phyloP scores from a whole-genome alignment of 2,797 vertebrate species.

The Buphagus erythrorhynchus region DNA sequence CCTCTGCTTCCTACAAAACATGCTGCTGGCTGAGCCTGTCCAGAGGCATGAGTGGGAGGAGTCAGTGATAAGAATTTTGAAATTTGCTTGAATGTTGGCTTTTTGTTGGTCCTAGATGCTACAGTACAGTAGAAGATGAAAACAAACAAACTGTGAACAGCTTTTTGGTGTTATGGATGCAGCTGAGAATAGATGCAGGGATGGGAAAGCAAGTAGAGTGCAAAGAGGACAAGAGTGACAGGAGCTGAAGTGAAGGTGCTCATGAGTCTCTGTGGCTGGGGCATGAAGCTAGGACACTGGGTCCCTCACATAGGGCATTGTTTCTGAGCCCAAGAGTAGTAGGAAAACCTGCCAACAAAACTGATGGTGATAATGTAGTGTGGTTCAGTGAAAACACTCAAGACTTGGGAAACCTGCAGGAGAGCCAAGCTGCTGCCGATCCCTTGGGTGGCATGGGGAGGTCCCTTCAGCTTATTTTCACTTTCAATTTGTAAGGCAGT shows the following conservation, averaged over 20 bases:
- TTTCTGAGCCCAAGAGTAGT: not conserved
- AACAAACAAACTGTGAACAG: not conserved
- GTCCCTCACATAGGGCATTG: accelerated
- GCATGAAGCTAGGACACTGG: not conserved
- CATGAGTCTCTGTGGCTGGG: not conserved
- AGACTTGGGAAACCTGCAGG: not conserved
- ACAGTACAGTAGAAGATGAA: not conserved
- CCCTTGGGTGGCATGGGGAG: accelerated
- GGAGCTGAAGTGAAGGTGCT: not conserved
- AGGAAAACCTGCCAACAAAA: not conserved
- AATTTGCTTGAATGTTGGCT: not conserved
- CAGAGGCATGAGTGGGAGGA: not conserved
- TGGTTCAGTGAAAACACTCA: not conserved
- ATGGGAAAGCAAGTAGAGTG: not conserved
- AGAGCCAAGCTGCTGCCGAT: not conserved
- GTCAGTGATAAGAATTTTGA: not conserved
- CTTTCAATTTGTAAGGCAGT: not conserved
- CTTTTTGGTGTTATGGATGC: not conserved
- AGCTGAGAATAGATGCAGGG: not conserved
- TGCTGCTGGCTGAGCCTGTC: not conserved
- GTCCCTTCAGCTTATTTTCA: not conserved
- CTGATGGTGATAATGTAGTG: accelerated
- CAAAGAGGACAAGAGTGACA: not conserved
- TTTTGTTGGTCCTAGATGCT: not conserved
- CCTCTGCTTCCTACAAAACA: not conserved